Evolutionary conservation across 2,888 invertebrate genomes (phyloP).

Genomic region (Alsophila aescularia): DNA sequence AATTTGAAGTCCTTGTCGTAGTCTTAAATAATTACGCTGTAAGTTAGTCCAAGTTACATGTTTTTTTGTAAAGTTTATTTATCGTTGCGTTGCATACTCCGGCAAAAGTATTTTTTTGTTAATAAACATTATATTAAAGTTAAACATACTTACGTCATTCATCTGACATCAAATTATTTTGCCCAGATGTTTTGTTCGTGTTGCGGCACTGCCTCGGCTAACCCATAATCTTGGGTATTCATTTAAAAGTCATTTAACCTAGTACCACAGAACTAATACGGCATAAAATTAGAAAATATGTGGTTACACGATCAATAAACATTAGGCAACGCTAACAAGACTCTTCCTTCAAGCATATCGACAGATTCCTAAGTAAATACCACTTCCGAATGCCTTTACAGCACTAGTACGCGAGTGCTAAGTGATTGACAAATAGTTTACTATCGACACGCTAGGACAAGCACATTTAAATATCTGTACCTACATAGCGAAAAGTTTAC

Average conservation of each 20-base stretch:
- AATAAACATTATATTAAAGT: too few species aligned
- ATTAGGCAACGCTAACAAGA: constrained; percentile 39
- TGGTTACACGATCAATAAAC: constrained; percentile 32
- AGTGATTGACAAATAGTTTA: constrained; percentile 22
- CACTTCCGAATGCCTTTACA: constrained; percentile 38
- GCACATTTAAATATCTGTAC: neutral
- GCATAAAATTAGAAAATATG: constrained; percentile 9
- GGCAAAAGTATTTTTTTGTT: too few species aligned
- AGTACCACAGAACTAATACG: too few species aligned
- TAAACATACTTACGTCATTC: too few species aligned
- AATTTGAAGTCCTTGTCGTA: neutral
- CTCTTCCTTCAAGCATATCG: constrained; percentile 37
- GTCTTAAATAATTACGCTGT: too few species aligned
- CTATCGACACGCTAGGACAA: neutral
- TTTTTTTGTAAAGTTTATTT: neutral
- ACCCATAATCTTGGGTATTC: too few species aligned
- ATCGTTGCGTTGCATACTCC: too few species aligned
- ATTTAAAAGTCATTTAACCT: too few species aligned
- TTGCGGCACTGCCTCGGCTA: too few species aligned
- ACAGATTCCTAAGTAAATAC: constrained; percentile 33
- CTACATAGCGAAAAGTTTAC: neutral
- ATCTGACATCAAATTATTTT: too few species aligned
- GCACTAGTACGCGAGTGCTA: constrained; percentile 15
- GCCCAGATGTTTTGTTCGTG: too few species aligned
- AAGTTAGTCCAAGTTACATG: too few species aligned